phyloP scores from a whole-genome alignment of 1,140 invertebrate species.

The Drosophila orosa region DNA sequence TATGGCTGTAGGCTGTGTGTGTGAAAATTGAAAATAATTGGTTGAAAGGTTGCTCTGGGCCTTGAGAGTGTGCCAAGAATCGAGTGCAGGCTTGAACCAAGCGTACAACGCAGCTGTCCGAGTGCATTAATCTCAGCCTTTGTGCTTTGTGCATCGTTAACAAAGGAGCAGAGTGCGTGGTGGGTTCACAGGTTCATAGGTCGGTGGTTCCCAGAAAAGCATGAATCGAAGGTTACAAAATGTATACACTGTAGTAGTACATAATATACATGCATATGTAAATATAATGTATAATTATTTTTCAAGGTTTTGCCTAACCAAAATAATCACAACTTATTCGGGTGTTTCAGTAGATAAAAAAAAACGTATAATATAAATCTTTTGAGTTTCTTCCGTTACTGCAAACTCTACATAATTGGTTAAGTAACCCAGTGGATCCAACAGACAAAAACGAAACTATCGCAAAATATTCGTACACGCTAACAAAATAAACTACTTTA shows the following conservation, averaged over 20 bases:
- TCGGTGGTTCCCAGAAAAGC: background rate
- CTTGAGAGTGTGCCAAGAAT: background rate
- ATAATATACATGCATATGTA: background rate
- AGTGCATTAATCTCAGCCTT: background rate
- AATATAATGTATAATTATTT: background rate
- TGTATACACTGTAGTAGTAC: background rate
- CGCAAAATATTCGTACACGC: too few species aligned
- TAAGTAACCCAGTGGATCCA: too few species aligned
- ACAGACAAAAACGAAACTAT: too few species aligned
- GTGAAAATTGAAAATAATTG: conserved; percentile 10
- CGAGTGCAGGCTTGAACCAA: background rate
- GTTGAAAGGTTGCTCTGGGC: background rate
- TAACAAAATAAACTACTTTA: too few species aligned
- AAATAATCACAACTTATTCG: too few species aligned
- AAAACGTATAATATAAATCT: too few species aligned
- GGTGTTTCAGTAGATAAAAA: too few species aligned
- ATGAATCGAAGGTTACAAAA: background rate
- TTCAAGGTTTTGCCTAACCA: too few species aligned
- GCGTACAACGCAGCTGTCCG: background rate
- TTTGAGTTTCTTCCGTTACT: too few species aligned
- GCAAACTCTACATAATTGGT: background rate
- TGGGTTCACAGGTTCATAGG: background rate
- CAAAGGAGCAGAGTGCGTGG: background rate
- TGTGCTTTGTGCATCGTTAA: background rate
- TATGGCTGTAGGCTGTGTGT: conserved; percentile 72